Conservation (phyloP, 64 coral and sea anemone species). For the Hydrozoanthus tunicans region DNA sequence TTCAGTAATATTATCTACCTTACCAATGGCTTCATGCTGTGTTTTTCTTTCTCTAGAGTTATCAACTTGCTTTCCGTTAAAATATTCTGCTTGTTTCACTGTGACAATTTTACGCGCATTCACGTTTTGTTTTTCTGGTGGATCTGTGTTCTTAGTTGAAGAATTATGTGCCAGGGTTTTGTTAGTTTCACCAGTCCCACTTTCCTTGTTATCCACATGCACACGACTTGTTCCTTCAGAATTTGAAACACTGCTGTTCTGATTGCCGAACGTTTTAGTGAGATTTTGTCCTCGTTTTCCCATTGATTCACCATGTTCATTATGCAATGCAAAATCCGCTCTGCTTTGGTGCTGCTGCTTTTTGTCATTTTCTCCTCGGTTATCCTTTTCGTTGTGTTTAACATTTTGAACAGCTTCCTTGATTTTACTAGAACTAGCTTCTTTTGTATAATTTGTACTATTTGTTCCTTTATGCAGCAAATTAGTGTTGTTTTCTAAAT, state of each 20-base stretch:
- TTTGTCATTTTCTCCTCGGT: not conserved
- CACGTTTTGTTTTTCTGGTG: not conserved
- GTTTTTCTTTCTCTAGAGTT: not conserved
- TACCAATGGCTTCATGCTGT: not conserved
- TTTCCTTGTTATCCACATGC: not conserved
- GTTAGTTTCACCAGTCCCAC: not conserved
- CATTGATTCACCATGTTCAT: not conserved
- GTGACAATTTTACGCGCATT: not conserved
- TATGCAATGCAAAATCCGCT: not conserved
- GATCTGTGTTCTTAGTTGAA: not conserved
- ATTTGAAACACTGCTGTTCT: not conserved
- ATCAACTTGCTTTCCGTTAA: not conserved
- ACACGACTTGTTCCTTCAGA: not conserved
- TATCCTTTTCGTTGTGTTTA: not conserved
- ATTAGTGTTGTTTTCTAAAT: not conserved
- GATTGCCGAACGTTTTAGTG: not conserved
- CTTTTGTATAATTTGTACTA: not conserved
- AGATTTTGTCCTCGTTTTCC: not conserved
- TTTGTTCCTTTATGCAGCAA: not conserved
- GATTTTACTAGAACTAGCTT: not conserved
- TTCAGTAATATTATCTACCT: not conserved
- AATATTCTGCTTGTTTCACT: too few species aligned
- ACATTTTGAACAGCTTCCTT: not conserved
- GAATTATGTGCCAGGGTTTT: not conserved
- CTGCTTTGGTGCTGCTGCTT: not conserved